phyloP scores from a whole-genome alignment of 2,113 vertebrate species.

The Cathartes aura region DNA sequence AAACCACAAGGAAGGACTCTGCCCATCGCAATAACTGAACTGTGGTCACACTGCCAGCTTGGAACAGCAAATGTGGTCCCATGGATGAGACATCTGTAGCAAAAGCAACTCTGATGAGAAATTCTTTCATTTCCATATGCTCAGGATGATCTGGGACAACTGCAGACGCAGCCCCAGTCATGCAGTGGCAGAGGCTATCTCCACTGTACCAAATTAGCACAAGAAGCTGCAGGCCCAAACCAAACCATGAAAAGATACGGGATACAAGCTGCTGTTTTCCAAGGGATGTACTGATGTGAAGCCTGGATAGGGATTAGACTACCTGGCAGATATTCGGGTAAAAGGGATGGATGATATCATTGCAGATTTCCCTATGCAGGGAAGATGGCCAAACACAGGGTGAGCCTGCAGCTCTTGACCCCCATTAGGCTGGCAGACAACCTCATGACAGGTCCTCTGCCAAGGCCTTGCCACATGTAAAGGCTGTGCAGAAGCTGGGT shows the following conservation, averaged over 20 bases:
- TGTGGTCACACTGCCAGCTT: not conserved
- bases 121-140: not conserved
- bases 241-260: not conserved
- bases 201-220: not conserved
- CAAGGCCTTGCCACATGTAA: not conserved
- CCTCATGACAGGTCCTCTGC: not conserved
- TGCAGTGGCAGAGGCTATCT: rapidly evolving
- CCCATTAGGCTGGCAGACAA: not conserved
- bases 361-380: not conserved
- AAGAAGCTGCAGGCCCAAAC: not conserved
- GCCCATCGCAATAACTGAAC: not conserved
- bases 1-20: not conserved
- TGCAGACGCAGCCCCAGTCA: not conserved
- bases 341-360: not conserved
- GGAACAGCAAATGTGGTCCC: not conserved
- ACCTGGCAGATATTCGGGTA: not conserved
- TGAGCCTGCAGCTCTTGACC: not conserved
- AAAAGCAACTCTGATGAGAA: not conserved
- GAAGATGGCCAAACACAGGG: not conserved
- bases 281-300: not conserved
- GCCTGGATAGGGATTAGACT: not conserved
- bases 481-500: not conserved
- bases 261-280: not conserved
- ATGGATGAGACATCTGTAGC: not conserved
- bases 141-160: not conserved